Conservation (phyloP, 1,140 invertebrate species). For the Lucilia sericata region DNA sequence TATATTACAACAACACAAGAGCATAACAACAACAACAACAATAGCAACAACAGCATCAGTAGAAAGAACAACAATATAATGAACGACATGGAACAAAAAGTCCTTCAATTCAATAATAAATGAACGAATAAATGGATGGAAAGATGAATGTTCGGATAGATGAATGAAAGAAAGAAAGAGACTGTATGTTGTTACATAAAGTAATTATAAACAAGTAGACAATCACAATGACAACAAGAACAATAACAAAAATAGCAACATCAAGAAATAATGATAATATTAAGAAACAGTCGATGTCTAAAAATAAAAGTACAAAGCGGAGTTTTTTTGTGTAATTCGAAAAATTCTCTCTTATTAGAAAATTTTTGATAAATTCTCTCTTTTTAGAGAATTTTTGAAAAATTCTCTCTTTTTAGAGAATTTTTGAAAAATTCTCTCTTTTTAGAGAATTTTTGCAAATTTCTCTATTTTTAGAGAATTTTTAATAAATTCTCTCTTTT, state of each 20-base stretch:
- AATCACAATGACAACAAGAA: neutral
- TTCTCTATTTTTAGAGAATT: too few relatives aligned
- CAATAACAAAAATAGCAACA: neutral
- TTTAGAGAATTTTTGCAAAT: too few relatives aligned
- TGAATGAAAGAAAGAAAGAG: neutral
- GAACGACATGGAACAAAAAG: constrained; percentile 7
- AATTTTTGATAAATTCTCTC: too few relatives aligned
- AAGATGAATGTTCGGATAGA: neutral
- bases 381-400: too few relatives aligned
- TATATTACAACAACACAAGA: constrained; percentile 28
- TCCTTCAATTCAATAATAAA: constrained; percentile 32
- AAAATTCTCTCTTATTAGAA: too few relatives aligned
- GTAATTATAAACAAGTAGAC: constrained; percentile 24
- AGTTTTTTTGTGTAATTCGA: too few relatives aligned
- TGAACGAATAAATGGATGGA: neutral
- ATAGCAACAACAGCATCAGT: neutral
- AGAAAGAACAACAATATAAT: neutral
- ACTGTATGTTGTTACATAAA: constrained; percentile 28
- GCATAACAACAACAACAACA: neutral
- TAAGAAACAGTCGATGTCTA: neutral
- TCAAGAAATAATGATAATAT: neutral
- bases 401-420: too few relatives aligned
- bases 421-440: too few relatives aligned
- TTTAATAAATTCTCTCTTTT: too few relatives aligned
- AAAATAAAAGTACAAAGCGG: neutral